Evolutionary conservation across 2,797 vertebrate genomes (phyloP), one percentile per base, ranked within the genome.

Genomic region (Myotis planiceps): DNA sequence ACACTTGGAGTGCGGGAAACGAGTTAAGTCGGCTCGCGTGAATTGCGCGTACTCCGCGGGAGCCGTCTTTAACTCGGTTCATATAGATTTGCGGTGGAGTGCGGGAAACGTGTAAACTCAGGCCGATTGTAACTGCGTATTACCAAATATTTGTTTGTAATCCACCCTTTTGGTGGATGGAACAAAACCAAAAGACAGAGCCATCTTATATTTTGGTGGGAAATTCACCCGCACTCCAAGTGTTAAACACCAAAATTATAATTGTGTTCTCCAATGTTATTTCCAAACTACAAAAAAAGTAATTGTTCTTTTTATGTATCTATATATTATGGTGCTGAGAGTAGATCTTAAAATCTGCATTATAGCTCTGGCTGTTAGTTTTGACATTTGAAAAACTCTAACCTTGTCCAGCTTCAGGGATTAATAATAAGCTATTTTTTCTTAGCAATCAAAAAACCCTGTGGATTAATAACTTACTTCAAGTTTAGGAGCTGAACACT

Each of bases 191-290:
- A n/a, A n/a, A n/a, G n/a, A n/a, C n/a, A n/a, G n/a, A n/a, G n/a
- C n/a, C n/a, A n/a, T n/a, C n/a, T n/a, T n/a, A n/a, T n/a, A n/a
- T n/a, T n/a, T n/a, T n/a, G n/a, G n/a, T n/a, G n/a, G n/a, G n/a
- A n/a, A n/a, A n/a, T n/a, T n/a, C n/a, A n/a, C n/a, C n/a, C n/a
- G n/a, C n/a, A n/a, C n/a, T n/a, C n/a, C n/a, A n/a, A n/a, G n/a
- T n/a, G 45, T 92, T 88, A 86, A 90, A 83, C 93, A 69, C 3
- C 9, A 32, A 88, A 91, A 71, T 19, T 32, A 55, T 72, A 94
- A 75, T 34, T 49, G 53, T 71, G 87, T 79, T 81, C 29, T 92
- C 27, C 37, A 45, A 85, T 58, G 21, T 86, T 79, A 89, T 87
- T 92, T 60, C 23, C 51, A 81, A 89, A 78, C 72, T 32, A 65